Evolutionary conservation across 1,140 invertebrate species (phyloP), one percentile per base, ranked within the genome.

Genomic region (Globodera ellingtonae): DNA sequence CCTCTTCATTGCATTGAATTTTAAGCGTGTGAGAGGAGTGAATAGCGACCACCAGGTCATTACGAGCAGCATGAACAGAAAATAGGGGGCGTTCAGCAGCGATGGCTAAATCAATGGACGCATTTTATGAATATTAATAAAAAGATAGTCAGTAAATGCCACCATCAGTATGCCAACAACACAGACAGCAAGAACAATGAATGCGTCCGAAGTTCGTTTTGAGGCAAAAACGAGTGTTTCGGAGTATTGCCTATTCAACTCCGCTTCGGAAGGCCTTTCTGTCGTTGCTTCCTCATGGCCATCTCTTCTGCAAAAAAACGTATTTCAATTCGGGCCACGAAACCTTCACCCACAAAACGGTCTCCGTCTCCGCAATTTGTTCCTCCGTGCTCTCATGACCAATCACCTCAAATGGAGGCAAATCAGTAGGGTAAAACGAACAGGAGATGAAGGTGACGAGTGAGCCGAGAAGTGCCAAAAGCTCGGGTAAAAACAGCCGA

Each of bases 11-110:
- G 66, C 35, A 70, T 89, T 89, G 75, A 87, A 89, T 3, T 46
- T 77, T n/a, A 46, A 46, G n/a, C 89, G 82, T 44, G 56, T 75
- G 3, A 89, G 52, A 3, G 87, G 86, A 0, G 82, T 88, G 69
- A 87, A 89, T 4, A 89, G 52, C 2, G 86, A 83, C 84, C 86
- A 89, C 89, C 89, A 89, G 0, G 87, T 89, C 13, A 84, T 47
- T 13, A 89, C 66, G 21, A 84, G 21, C 46, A 89, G 59, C 47
- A 87, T 87, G 8, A 76, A 72, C n/a, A 83, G 13, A 62, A 89
- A 89, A 66, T 89, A 89, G 24, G 75, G 44, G 3, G 74, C 75
- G 67, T 87, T 89, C 24, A 87, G 79, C 13, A 88, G 18, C 9
- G 82, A 87, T 3, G 87, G 88, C 88, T 89, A 73, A 72, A 86